Evolutionary conservation across 2,797 vertebrate genomes (phyloP), one percentile per base, ranked within the genome.

Genomic region (Chelon auratus): DNA sequence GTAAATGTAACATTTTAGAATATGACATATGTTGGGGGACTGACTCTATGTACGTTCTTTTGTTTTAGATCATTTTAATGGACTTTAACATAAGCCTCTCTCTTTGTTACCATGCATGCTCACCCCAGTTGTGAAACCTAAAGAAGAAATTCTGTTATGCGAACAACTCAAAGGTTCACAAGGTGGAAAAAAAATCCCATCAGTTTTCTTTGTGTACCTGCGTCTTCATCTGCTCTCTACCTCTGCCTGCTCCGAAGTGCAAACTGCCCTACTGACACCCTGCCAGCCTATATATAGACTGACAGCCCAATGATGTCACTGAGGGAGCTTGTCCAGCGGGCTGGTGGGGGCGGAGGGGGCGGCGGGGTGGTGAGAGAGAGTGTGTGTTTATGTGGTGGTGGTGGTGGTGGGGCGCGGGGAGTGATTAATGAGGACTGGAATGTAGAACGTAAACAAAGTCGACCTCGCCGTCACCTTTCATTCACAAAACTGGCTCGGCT

Each of bases 291-390:
- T 95, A 95, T 92, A 95, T 95, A 96, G 87, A 93, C 94, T 94
- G 91, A 95, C 94, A 95, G 93, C 90, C 92, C 69, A 89, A 93
- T 95, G 95, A 96, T 96, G 95, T 96, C 95, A 96, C 92, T 30
- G 60, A 87, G 82, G 83, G 75, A 82, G 84, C 87, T 73, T 90
- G 92, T 92, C 94, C 93, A 66, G 85, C 17, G 18, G 80, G 79
- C 13, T 39, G 69, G 68, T 47, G 43, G 33, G 52, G 43, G 57
- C 18, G 43, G 20, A 2, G 24, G 45, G 9, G 39, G 57, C 18
- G 43, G 20, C 3, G 24, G 45, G 9, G 39, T 20, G 52, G 33
- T n/a, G 45, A 5, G 40, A 14, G 26, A 42, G 47, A 51, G 47
- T 37, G 45, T 64, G 57, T 63, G 68, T 77, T 61, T 62, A 40